Evolutionary conservation across 2,888 invertebrate genomes (phyloP).

Genomic region (Fragum sueziense): DNA sequence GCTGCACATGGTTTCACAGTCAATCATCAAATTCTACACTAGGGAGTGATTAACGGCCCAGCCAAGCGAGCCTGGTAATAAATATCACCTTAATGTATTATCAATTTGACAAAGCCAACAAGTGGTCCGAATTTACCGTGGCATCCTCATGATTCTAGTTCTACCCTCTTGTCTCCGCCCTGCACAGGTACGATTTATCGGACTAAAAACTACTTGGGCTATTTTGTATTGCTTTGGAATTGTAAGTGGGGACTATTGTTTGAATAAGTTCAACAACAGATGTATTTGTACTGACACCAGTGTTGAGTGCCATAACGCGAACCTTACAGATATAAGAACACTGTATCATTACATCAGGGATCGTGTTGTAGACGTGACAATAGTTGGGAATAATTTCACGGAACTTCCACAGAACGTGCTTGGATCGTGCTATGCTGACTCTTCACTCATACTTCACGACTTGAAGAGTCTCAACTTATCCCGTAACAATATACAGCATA

Average conservation of each 20-base stretch:
- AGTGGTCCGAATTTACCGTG: no score
- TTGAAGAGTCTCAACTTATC: conserved; percentile 58
- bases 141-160: no score
- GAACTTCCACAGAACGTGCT: conserved; percentile 63
- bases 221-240: background rate
- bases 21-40: no score
- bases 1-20: no score
- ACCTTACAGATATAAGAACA: conserved; percentile 12
- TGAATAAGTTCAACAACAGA: background rate
- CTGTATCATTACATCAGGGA: conserved; percentile 45
- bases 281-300: conserved; percentile 46
- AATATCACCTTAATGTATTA: no score
- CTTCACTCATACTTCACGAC: conserved; percentile 28
- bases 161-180: no score
- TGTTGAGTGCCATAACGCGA: conserved; percentile 47
- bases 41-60: no score
- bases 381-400: conserved; percentile 56
- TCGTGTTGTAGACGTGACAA: conserved; percentile 39
- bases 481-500: conserved; percentile 54
- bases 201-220: conserved; percentile 16
- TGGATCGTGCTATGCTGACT: conserved; percentile 52
- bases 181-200: conserved; percentile 38
- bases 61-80: no score
- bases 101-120: no score
- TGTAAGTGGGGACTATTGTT: background rate